Evolutionary conservation across 1,140 invertebrate species (phyloP).

Genomic region (Drosophila azteca): DNA sequence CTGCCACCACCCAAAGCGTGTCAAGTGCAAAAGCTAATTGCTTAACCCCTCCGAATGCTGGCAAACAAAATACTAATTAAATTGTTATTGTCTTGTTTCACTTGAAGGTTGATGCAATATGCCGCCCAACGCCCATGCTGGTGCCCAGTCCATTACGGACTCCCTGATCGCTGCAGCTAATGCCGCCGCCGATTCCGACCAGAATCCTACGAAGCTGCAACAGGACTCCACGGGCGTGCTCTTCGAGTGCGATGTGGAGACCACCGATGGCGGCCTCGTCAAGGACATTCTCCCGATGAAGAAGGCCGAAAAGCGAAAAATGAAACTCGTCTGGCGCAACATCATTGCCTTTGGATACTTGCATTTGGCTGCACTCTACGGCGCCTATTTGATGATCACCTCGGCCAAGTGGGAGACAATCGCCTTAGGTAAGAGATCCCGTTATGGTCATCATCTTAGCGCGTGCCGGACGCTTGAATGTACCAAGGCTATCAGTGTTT

Average conservation of each 20-base stretch:
- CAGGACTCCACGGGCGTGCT: slow-evolving; percentile 85
- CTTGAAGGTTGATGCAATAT: slow-evolving; percentile 60
- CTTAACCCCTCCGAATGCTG: not conserved
- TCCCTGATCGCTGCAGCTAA: slow-evolving; percentile 61
- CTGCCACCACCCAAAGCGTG: slow-evolving; percentile 47
- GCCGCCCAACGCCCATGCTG: slow-evolving; percentile 80
- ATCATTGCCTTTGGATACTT: slow-evolving; percentile 93
- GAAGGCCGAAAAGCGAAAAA: slow-evolving; percentile 82
- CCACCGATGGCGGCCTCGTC: slow-evolving; percentile 85
- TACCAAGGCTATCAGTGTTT: slow-evolving; percentile 57
- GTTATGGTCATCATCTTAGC: slow-evolving; percentile 44
- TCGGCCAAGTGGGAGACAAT: slow-evolving; percentile 91
- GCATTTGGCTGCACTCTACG: slow-evolving; percentile 94
- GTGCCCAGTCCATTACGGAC: slow-evolving; percentile 74
- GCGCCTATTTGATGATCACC: slow-evolving; percentile 91
- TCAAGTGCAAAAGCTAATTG: slow-evolving; percentile 66
- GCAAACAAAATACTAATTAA: slow-evolving; percentile 13
- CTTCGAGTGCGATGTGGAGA: slow-evolving; percentile 87
- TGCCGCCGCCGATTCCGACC: slow-evolving; percentile 58
- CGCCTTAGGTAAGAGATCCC: slow-evolving; percentile 88
- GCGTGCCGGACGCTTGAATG: slow-evolving; percentile 51
- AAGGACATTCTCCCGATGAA: slow-evolving; percentile 83
- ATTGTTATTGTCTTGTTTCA: slow-evolving; percentile 8
- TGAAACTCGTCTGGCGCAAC: slow-evolving; percentile 95
- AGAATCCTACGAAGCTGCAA: slow-evolving; percentile 64